Conservation (phyloP, 2,113 vertebrate species). For the Lasiurus cinereus region DNA sequence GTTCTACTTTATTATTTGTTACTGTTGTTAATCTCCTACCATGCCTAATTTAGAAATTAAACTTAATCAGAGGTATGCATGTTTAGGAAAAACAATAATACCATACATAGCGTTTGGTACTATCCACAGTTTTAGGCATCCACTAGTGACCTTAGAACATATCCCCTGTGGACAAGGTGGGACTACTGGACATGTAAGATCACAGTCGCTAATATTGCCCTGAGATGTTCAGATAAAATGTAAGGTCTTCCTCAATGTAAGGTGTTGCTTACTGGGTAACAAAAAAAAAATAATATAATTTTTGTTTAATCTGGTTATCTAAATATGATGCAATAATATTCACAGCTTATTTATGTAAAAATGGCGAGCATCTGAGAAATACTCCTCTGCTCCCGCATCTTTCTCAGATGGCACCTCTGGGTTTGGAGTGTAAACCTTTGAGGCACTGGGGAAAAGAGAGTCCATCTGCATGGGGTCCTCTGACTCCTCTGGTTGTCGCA, state of each 20-base stretch:
- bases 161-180: too few species aligned
- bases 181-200: not conserved
- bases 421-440: not conserved
- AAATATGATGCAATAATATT: not conserved
- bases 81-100: not conserved
- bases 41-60: not conserved
- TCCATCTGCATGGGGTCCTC: not conserved
- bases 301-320: not conserved
- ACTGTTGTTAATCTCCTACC: not conserved
- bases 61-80: not conserved
- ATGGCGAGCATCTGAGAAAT: not conserved
- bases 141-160: too few species aligned
- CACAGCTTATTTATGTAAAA: not conserved
- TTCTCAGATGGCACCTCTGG: not conserved
- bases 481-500: too few species aligned
- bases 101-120: not conserved
- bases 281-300: not conserved
- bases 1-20: not conserved
- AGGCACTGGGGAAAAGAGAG: not conserved
- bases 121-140: not conserved
- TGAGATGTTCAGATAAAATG: not conserved
- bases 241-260: not conserved
- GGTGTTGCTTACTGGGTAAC: not conserved
- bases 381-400: accelerated
- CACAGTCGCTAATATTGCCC: not conserved